phyloP scores from a whole-genome alignment of 35 echinoderm and acorn worm genomes.

The Apostichopus japonicus region DNA sequence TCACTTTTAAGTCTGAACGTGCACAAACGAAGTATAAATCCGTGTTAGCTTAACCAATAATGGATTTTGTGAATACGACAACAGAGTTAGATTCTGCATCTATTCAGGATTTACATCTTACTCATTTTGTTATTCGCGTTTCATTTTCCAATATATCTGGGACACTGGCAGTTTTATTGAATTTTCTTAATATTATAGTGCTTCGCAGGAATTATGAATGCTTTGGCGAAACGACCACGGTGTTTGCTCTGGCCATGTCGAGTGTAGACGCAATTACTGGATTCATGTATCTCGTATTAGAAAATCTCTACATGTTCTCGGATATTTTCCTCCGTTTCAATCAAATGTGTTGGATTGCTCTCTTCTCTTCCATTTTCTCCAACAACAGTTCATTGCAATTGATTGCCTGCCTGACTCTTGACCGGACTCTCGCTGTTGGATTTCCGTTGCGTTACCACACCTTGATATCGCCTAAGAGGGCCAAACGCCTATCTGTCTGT shows the following conservation, averaged over 20 bases:
- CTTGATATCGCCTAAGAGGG: background rate
- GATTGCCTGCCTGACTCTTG: background rate
- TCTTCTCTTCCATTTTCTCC: background rate
- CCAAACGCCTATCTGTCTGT: background rate
- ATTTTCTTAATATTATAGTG: background rate
- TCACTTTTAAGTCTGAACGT: too few species aligned
- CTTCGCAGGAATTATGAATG: background rate
- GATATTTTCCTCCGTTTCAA: background rate
- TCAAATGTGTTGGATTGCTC: background rate
- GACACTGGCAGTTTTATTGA: background rate
- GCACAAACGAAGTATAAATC: too few species aligned
- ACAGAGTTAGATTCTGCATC: background rate
- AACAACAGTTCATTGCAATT: slow-evolving; percentile 2
- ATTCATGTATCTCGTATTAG: background rate
- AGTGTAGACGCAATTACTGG: background rate
- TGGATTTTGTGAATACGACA: background rate
- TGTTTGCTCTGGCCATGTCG: background rate
- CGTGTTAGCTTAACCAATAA: background rate
- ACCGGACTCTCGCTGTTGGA: background rate
- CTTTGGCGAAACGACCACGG: background rate
- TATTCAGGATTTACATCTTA: too few species aligned
- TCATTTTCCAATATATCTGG: background rate
- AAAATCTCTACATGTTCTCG: background rate
- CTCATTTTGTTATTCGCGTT: background rate
- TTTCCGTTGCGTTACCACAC: background rate